These are phyloP conservation scores for Engraulis encrasicolus DNA, from an alignment of 2,113 vertebrate genomes.

Conservation along the genomic window DNA sequence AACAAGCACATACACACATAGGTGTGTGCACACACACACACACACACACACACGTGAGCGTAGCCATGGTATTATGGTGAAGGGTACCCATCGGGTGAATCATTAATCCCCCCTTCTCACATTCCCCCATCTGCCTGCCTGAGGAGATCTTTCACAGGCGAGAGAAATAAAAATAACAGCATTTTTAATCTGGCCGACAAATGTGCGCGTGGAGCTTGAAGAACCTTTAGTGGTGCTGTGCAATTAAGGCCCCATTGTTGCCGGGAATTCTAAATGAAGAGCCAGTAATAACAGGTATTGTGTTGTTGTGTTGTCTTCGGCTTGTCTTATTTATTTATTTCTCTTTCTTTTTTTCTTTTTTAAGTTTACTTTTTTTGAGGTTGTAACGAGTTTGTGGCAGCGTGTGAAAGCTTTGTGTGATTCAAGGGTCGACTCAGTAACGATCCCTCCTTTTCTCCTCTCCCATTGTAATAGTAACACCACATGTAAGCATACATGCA, in stretches of 20 bases:
- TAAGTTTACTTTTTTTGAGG: neutral
- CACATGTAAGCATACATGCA: too few relatives aligned
- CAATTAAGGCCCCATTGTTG: constrained; percentile 40
- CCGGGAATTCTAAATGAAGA: constrained; percentile 31
- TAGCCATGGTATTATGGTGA: constrained; percentile 6
- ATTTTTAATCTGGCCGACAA: constrained; percentile 34
- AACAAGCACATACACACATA: neutral
- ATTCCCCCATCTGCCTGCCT: constrained; percentile 22
- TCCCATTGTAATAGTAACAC: too few relatives aligned
- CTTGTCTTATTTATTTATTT: neutral
- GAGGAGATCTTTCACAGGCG: constrained; percentile 24
- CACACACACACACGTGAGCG: constrained; percentile 6
- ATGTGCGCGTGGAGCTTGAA: constrained; percentile 29
- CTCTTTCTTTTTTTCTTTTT: neutral
- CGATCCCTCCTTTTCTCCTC: neutral
- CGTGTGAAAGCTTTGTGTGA: neutral
- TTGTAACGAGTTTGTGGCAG: neutral
- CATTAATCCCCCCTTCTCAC: constrained; percentile 36
- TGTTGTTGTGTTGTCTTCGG: too few relatives aligned
- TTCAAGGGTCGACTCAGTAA: neutral
- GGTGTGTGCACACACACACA: neutral
- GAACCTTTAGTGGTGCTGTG: constrained; percentile 37
- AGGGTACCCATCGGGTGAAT: neutral
- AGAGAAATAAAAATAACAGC: constrained; percentile 25
- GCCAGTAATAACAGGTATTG: neutral